Evolutionary conservation across 1,140 invertebrate species (phyloP), one percentile per base, ranked within the genome.

Genomic region (Eubasilissa regina): DNA sequence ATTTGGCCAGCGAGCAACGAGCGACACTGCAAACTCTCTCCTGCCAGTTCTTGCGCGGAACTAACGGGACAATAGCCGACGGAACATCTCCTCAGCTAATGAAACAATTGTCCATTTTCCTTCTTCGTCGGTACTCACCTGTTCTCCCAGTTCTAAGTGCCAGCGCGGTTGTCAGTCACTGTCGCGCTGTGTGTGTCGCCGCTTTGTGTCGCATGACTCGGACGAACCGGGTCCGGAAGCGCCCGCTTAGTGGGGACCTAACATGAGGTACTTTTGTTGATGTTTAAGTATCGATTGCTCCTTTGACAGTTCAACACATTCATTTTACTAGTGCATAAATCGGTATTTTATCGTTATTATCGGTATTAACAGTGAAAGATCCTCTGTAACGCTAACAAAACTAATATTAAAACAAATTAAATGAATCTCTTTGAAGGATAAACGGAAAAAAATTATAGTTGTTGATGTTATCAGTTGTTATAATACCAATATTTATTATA

Each of bases 1-100:
- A 89, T 89, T 89, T 87, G 87, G 72, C 35, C 44, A 62, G 44
- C 12, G 70, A 19, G 56, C 76, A 78, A 56, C 74, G 43, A 79
- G 48, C 58, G 83, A 79, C 84, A 84, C 83, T 84, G 58, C 68
- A 51, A 53, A 75, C 78, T 79, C 70, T 53, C 66, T 74, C 58
- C 47, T 13, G 44, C n/a, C 72, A 56, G 80, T 73, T 55, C 64
- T 83, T 83, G 86, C 85, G 85, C 85, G 83, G 79, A 44, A 45
- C 62, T 66, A 6, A 8, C 35, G 44, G 35, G 62, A 66, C 43
- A 45, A 58, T 17, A 19, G 48, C 48, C 48, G 48, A 8, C n/a
- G n/a, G 48, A 35, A 35, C 25, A 6, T 35, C 25, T 35, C 25
- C 25, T 35, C 25, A n/a, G 25, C 25, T 35, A 6, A 35, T 35